Percentiles rank a stretch among this genome's conserved stretches.
These are phyloP conservation scores for Erannis defoliaria DNA, from an alignment of 2,888 invertebrate genomes.

Conservation along the genomic window DNA sequence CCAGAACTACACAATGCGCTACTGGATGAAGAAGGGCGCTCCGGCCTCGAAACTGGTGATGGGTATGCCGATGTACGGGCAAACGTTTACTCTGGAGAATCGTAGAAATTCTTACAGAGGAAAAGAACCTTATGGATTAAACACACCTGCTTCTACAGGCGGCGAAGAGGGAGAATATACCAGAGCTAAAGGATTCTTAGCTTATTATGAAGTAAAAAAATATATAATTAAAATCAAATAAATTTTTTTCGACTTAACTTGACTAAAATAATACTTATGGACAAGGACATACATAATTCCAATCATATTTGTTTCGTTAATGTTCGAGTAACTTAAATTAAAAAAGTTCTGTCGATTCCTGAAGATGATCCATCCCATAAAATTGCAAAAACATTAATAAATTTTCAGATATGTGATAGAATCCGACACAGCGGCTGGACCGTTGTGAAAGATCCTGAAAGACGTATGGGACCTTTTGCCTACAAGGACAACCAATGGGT, in stretches of 20 bases:
- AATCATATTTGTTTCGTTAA: background rate
- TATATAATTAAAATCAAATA: background rate
- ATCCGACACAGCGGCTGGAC: conserved; percentile 92
- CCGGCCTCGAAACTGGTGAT: conserved; percentile 93
- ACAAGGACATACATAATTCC: background rate
- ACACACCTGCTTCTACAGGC: conserved; percentile 91
- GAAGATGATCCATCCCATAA: too few species aligned
- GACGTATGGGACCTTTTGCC: conserved; percentile 95
- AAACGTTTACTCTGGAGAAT: conserved; percentile 89
- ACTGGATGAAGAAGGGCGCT: conserved; percentile 95
- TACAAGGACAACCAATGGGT: conserved; percentile 97
- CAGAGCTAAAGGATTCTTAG: conserved; percentile 93
- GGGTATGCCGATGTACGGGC: conserved; percentile 96
- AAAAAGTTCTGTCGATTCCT: too few species aligned
- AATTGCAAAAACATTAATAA: too few species aligned
- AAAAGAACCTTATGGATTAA: conserved; percentile 88
- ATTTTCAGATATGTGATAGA: conserved; percentile 91
- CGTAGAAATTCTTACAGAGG: conserved; percentile 53
- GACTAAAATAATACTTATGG: background rate
- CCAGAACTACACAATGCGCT: conserved; percentile 94
- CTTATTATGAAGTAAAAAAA: conserved; percentile 92
- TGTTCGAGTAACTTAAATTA: too few species aligned
- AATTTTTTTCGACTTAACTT: background rate
- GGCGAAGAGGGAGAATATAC: conserved; percentile 95
- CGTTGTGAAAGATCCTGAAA: conserved; percentile 91